Conservation (phyloP, 2,797 vertebrate species). For the Tadarida brasiliensis region DNA sequence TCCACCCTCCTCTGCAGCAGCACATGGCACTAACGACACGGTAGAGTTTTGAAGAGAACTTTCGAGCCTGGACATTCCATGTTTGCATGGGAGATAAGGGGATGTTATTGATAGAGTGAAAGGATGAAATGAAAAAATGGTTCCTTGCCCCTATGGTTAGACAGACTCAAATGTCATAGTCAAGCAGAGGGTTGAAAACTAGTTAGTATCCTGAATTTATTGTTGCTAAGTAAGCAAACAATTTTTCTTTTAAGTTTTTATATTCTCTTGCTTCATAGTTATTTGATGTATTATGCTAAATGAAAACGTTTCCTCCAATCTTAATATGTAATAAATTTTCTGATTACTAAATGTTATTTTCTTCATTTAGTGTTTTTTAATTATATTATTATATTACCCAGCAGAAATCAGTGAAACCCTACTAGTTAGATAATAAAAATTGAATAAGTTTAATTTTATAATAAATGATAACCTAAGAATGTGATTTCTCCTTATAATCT, state of each 20-base stretch:
- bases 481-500: background rate
- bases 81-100: background rate
- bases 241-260: background rate
- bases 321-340: background rate
- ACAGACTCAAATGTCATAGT: background rate
- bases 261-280: background rate
- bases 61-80: background rate
- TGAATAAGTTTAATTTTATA: conserved; percentile 16
- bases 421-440: background rate
- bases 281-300: conserved; percentile 1
- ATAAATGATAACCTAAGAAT: background rate
- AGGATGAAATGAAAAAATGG: background rate
- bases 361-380: background rate
- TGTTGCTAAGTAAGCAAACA: background rate
- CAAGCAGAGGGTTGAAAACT: background rate
- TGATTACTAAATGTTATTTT: background rate
- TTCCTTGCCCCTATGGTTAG: background rate
- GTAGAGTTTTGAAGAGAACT: background rate
- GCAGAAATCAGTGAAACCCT: conserved; percentile 18
- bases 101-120: background rate
- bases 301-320: conserved; percentile 34
- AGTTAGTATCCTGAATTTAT: background rate
- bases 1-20: background rate
- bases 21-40: background rate
- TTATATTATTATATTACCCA: background rate